Conservation (phyloP, 1,140 invertebrate species). For the Aricia agestis region DNA sequence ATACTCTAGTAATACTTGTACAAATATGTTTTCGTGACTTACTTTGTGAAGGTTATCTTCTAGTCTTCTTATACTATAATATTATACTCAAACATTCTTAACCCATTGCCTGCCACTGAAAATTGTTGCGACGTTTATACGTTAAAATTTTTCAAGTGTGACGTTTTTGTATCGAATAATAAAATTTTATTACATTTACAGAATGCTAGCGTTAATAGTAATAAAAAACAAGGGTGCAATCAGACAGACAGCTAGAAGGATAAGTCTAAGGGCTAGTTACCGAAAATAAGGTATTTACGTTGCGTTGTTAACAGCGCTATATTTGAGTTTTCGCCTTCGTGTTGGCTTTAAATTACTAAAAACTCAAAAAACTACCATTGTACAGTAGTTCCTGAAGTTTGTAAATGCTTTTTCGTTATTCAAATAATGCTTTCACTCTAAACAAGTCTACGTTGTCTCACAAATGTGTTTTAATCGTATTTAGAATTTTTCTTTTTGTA, state of each 20-base stretch:
- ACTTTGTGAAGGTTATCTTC: not conserved
- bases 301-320: not conserved
- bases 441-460: not conserved
- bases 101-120: no score
- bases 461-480: no score
- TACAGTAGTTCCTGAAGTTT: not conserved
- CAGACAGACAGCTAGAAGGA: not conserved
- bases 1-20: not conserved
- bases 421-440: not conserved
- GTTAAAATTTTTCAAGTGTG: no score
- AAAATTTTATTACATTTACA: not conserved
- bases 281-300: not conserved
- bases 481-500: not conserved
- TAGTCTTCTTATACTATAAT: no score
- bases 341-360: not conserved
- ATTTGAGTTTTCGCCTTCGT: not conserved
- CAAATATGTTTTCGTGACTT: not conserved
- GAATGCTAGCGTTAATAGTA: constrained; percentile 1
- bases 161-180: no score
- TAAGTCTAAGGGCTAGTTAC: not conserved
- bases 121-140: no score
- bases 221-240: not conserved
- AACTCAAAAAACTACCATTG: not conserved
- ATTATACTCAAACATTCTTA: no score
- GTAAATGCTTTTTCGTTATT: not conserved